Evolutionary conservation across 1,140 invertebrate species (phyloP), one percentile per base, ranked within the genome.

Genomic region (Maniola jurtina): DNA sequence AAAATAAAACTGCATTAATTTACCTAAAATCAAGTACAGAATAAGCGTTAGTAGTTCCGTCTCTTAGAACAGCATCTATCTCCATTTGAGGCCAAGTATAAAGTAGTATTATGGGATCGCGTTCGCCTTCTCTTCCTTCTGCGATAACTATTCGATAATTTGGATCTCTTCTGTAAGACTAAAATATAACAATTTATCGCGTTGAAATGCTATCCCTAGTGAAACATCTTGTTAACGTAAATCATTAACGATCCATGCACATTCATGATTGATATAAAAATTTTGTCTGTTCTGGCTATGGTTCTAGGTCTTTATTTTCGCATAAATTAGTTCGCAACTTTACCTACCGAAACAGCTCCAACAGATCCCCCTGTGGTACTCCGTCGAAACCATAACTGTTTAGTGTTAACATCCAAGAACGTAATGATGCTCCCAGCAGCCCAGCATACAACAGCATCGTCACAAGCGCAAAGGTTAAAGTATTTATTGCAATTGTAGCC

Each of bases 401-500:
- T 92, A n/a, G 92, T 93, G 16, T 88, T 82, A 2, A 96, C 91
- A 74, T 96, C 92, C 61, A 96, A 93, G 73, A 97, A 94, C 67
- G 96, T 93, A 15, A 98, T 92, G 35, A 95, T 92, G 87, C 96
- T 97, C 33, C 97, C 97, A 2, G 96, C 95, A 0, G 93, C 92
- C 92, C 95, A 98, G 10, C 95, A 91, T 9, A 98, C 77, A 0
- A 94, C 95, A 7, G 94, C 87, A 9, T 94, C 89, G 82, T 97
- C 95, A 47, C 95, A 91, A 0, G 95, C 90, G 60, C 94, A 94
- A 9, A 98, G 81, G 86, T 98, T 98, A 73, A 95, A 96, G 56
- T 94, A 92, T 70, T 94, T 95, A 66, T 92, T 93, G 80, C 96
- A 97, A 79, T 98, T 94, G 79, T 97, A 98, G n/a, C 96, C 96